Percentiles rank a stretch among this genome's conserved stretches.
Evolutionary conservation across 1,140 invertebrate species (phyloP).

Genomic region (Coelopa frigida): DNA sequence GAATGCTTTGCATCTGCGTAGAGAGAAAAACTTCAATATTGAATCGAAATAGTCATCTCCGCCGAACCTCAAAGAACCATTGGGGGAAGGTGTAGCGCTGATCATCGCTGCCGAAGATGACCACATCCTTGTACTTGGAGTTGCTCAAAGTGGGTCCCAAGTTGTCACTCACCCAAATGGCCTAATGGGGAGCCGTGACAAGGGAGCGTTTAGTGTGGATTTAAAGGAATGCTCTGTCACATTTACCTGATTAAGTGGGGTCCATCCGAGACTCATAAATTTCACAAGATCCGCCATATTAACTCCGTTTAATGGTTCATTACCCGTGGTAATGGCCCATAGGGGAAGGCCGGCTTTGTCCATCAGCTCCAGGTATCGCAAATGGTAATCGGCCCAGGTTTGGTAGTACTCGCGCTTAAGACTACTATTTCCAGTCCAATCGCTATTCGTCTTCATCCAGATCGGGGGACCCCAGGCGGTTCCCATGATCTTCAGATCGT

Average conservation of each 20-base stretch:
- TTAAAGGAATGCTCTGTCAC: no score
- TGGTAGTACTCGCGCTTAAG: slow-evolving; percentile 66
- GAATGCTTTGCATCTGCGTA: slow-evolving; percentile 47
- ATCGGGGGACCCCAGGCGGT: slow-evolving; percentile 78
- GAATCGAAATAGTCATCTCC: background rate
- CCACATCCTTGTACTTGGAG: slow-evolving; percentile 51
- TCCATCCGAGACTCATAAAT: slow-evolving; percentile 75
- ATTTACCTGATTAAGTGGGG: slow-evolving; percentile 48
- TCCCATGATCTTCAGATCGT: slow-evolving; percentile 52
- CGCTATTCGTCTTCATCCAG: slow-evolving; percentile 88
- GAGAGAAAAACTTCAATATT: background rate
- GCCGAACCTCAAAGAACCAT: slow-evolving; percentile 53
- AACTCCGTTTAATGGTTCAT: slow-evolving; percentile 56
- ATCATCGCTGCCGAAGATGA: slow-evolving; percentile 68
- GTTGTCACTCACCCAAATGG: slow-evolving; percentile 58
- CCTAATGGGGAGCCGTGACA: no score
- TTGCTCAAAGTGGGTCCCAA: slow-evolving; percentile 60
- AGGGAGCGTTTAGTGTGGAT: no score
- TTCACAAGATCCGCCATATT: slow-evolving; percentile 53
- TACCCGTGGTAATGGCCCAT: slow-evolving; percentile 61
- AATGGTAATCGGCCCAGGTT: slow-evolving; percentile 71
- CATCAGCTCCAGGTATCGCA: slow-evolving; percentile 49
- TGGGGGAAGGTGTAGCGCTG: slow-evolving; percentile 56
- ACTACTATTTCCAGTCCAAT: slow-evolving; percentile 50
- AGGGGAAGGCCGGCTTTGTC: slow-evolving; percentile 48